Evolutionary conservation across 2,888 invertebrate genomes (phyloP).

Genomic region (Drosophila yooni): DNA sequence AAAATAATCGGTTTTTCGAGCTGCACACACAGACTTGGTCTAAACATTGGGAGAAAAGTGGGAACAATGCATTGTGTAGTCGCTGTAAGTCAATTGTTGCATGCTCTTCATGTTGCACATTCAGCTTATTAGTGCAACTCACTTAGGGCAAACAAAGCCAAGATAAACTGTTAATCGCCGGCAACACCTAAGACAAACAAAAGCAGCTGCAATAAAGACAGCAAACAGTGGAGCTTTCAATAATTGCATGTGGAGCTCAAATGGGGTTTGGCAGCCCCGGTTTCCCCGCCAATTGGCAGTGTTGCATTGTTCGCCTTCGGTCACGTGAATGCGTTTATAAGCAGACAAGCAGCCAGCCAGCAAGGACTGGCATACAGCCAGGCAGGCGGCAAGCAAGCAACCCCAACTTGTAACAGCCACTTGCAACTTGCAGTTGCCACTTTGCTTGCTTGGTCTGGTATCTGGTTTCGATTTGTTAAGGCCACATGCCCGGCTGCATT

Average conservation of each 20-base stretch:
- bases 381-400: background rate
- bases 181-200: constrained; percentile 69
- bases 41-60: background rate
- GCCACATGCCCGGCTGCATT: constrained; percentile 12
- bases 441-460: constrained; percentile 8
- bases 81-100: constrained; percentile 45
- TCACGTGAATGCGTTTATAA: constrained; percentile 53
- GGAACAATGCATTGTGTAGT: background rate
- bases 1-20: background rate
- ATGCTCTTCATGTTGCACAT: constrained; percentile 38
- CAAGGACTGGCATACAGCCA: constrained; percentile 8
- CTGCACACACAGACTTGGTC: background rate
- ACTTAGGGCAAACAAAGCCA: constrained; percentile 69
- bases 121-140: constrained; percentile 65
- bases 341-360: constrained; percentile 4
- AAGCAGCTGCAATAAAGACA: constrained; percentile 29
- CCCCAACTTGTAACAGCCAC: constrained; percentile 7
- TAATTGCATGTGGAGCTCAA: constrained; percentile 48
- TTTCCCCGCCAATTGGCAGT: constrained; percentile 16
- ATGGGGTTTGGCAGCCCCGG: background rate
- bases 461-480: constrained; percentile 8
- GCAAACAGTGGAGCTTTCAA: constrained; percentile 28
- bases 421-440: constrained; percentile 6
- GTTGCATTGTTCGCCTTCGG: constrained; percentile 60
- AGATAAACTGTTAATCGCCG: constrained; percentile 67